Base-by-base conservation (phyloP, 2,888 invertebrate species). In the Tholera decimalis region DNA sequence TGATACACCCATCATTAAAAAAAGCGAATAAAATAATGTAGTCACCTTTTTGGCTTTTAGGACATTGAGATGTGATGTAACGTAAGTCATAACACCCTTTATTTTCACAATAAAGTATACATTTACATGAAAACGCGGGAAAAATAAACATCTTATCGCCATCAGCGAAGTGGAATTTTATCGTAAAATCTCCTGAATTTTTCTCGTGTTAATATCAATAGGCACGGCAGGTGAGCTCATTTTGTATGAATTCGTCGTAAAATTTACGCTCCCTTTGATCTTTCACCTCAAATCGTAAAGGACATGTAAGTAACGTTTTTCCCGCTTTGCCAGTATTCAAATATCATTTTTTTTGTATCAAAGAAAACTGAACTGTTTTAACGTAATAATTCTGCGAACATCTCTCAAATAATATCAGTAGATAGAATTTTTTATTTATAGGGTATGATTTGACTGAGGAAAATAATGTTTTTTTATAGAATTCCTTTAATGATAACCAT, bases 241-340 rank as follows among this genome's bases (percentile, higher is more conserved):
- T 83, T 82, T 75, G 71, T 81, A 85, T 83, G 82, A 85, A 79
- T 83, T 83, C 68, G 69, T 79, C 82, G 78, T 77, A 83, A 85
- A 83, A 70, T 85, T 84, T 81, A 85, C 72, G 78, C 66, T 70
- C 59, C 58, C 77, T 84, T 85, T 85, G 85, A 86, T 85, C 84
- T 86, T 79, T 76, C 77, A 75, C 73, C 79, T 79, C 75, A 77
- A 83, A 77, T 84, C 81, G 79, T 82, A 83, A 82, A 83, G 62
- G 51, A 72, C 79, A 75, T 79, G 76, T 73, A 73, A 68, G 78
- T 71, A 74, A 81, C 53, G 74, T 80, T 79, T 79, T 82, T 82
- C 56, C 58, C 80, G 83, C 70, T 79, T 74, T 80, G 74, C 76
- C 76, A 74, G 63, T 80, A 77, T 79, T 78, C 76, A 82, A 83